Conservation (phyloP, 2,113 vertebrate genomes). For the Ginglymostoma cirratum region DNA sequence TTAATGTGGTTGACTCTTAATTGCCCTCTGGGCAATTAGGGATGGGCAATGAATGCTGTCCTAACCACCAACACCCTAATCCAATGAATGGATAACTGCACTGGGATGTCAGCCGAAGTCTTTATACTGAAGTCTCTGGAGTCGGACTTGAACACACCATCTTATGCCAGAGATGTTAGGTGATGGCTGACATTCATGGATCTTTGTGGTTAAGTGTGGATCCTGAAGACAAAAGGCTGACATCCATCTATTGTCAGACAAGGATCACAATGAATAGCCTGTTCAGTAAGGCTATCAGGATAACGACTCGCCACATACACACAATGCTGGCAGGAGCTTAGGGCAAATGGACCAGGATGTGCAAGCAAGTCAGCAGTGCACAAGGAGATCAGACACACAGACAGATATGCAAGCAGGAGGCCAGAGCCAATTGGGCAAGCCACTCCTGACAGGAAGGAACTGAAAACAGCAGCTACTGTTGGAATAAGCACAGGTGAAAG, state of each 20-base stretch:
- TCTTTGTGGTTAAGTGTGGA: background rate
- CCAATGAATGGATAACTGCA: too few relatives aligned
- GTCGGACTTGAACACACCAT: background rate
- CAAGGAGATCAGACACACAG: background rate
- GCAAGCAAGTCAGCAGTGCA: background rate
- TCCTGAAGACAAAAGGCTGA: background rate
- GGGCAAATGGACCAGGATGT: background rate
- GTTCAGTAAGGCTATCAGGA: background rate
- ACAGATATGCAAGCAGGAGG: background rate
- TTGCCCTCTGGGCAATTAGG: too few relatives aligned
- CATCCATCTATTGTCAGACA: background rate
- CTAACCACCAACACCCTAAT: too few relatives aligned
- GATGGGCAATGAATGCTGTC: too few relatives aligned
- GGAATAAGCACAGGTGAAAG: background rate
- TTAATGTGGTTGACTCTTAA: background rate
- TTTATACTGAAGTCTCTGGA: background rate
- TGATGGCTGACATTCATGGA: background rate
- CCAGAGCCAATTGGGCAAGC: background rate
- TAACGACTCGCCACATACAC: background rate
- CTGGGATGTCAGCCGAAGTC: background rate
- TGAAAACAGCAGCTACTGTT: background rate
- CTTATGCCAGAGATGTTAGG: background rate
- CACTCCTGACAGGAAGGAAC: background rate
- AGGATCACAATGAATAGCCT: background rate
- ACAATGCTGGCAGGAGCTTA: background rate